Conservation (phyloP, 2,888 invertebrate genomes). For the Chrysina gloriosa region DNA sequence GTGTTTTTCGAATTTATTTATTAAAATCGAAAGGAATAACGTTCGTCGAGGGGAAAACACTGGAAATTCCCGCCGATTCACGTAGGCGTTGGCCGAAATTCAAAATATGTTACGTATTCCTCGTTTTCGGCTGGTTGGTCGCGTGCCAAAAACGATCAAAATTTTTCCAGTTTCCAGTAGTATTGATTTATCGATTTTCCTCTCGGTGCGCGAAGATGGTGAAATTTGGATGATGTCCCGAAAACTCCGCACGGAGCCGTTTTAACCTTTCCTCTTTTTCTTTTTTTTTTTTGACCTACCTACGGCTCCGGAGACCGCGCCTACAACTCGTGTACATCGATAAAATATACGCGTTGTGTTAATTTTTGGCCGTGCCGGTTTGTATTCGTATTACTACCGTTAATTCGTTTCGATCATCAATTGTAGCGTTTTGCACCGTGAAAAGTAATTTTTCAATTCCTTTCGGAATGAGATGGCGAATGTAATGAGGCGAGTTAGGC, state of each 20-base stretch:
- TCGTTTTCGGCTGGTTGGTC: slow-evolving; percentile 9
- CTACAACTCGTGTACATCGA: slow-evolving; percentile 21
- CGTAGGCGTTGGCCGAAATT: slow-evolving; percentile 36
- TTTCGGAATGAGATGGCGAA: too few species aligned
- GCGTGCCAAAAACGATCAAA: slow-evolving; percentile 4
- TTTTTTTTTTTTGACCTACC: slow-evolving; percentile 20
- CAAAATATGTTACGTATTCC: slow-evolving; percentile 3
- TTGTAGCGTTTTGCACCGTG: too few species aligned
- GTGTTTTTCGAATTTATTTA: neutral
- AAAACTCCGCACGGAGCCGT: neutral
- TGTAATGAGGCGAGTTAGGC: too few species aligned
- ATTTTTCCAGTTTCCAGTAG: neutral
- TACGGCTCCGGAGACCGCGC: slow-evolving; percentile 8
- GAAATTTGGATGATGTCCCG: neutral
- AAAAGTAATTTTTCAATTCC: too few species aligned
- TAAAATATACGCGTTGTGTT: neutral
- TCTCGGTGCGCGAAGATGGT: neutral
- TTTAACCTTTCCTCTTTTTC: too few species aligned
- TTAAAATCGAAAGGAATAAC: neutral
- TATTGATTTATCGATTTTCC: slow-evolving; percentile 21
- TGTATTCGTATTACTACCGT: neutral
- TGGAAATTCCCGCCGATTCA: slow-evolving; percentile 3
- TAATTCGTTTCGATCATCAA: neutral
- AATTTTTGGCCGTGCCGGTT: neutral
- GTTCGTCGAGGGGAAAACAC: slow-evolving; percentile 25